Base-by-base conservation (phyloP, 2,113 vertebrate species). In the Corythornis madagascariensis region DNA sequence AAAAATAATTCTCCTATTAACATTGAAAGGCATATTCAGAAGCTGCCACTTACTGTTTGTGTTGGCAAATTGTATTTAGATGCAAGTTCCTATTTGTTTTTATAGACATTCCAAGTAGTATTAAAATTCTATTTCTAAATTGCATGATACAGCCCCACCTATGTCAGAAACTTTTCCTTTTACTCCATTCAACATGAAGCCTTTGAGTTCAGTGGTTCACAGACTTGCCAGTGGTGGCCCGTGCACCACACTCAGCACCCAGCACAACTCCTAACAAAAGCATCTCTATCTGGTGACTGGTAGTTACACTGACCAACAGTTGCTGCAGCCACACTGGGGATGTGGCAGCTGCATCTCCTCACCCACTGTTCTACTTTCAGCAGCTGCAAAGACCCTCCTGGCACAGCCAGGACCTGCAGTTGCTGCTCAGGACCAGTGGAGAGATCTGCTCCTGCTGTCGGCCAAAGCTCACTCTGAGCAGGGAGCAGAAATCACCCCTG, bases 401-500 rank as follows among this genome's bases (percentile, higher is more conserved):
- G 65, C 73, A 52, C 47, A 38, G 38, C 18, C 8, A 3, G 31
- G 43, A n/a, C 52, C 69, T 52, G 16, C 25, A 16, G 4, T 16
- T 47, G n/a, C 38, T 47, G 52, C 61, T 56, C 19, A 42, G 73
- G 9, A 50, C 2, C 31, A 20, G 43, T 65, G 13, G 3, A 26
- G 83, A 81, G 25, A 24, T 11, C 55, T 24, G 73, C n/a, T n/a
- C n/a, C n/a, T n/a, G n/a, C n/a, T n/a, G n/a, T n/a, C n/a, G n/a
- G n/a, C 4, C 2, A 0, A 38, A 71, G 57, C 21, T 43, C 20
- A 16, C 55, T 26, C 55, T 26, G 67, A 25, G 15, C 66, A 12
- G 70, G 2, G 53, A 71, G 0, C 31, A 47, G 18, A 57, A 42
- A 42, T 59, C n/a, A 4, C 5, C 29, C 26, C 45, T 2, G 0